These are phyloP conservation scores for Scylla paramamosain DNA, from an alignment of 1,140 invertebrate genomes.

Conservation along the genomic window DNA sequence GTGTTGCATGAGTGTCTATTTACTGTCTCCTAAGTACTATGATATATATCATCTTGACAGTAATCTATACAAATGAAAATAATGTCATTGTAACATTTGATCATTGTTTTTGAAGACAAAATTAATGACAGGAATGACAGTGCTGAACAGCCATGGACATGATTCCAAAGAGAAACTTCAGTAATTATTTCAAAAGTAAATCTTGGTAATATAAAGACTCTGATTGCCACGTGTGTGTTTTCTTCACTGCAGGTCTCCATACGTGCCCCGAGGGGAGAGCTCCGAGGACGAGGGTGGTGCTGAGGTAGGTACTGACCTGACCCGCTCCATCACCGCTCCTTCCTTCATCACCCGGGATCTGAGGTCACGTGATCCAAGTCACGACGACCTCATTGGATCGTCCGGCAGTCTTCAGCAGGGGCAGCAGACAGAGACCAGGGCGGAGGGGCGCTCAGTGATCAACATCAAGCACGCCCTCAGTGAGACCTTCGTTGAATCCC, in stretches of 20 bases:
- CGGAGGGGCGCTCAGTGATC: constrained; percentile 62
- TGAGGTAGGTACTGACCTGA: constrained; percentile 48
- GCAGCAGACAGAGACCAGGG: background rate
- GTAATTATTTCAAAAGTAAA: too few species aligned
- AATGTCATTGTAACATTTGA: background rate
- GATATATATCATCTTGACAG: background rate
- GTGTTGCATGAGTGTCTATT: background rate
- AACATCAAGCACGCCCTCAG: constrained; percentile 68
- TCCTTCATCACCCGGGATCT: constrained; percentile 70
- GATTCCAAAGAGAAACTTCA: too few species aligned
- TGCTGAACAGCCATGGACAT: too few species aligned
- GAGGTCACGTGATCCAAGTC: constrained; percentile 77
- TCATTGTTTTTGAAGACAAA: background rate
- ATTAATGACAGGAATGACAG: too few species aligned
- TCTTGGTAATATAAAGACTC: too few species aligned
- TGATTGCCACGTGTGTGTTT: background rate
- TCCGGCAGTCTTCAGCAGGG: constrained; percentile 42
- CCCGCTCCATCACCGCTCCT: constrained; percentile 67
- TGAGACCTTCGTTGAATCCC: constrained; percentile 54
- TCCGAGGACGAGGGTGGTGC: constrained; percentile 66
- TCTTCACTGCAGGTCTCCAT: constrained; percentile 78
- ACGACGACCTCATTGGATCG: constrained; percentile 59
- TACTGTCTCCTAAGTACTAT: background rate
- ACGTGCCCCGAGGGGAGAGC: constrained; percentile 77
- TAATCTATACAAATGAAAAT: background rate